These are phyloP conservation scores for Thera obeliscata DNA, from an alignment of 2,888 invertebrate species.

Conservation along the genomic window DNA sequence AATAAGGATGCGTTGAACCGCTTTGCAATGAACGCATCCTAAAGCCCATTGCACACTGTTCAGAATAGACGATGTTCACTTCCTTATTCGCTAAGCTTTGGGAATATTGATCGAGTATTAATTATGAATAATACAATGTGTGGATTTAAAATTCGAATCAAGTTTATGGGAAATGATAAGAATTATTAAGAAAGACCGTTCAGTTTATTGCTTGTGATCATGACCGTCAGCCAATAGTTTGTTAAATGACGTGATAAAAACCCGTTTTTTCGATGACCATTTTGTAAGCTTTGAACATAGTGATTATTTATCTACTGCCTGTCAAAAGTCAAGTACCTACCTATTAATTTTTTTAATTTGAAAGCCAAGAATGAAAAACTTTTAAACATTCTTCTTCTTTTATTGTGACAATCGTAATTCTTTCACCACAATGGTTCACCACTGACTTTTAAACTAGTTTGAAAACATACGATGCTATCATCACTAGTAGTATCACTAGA, in stretches of 20 bases:
- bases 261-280: too few species aligned
- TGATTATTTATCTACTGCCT: too few species aligned
- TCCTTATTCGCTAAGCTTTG: conserved; percentile 32
- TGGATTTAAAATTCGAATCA: conserved; percentile 20
- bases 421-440: too few species aligned
- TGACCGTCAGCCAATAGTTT: neutral
- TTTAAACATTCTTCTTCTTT: too few species aligned
- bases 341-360: too few species aligned
- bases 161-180: conserved; percentile 8
- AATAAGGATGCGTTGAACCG: neutral
- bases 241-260: too few species aligned
- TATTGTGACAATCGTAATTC: too few species aligned
- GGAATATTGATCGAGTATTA: conserved; percentile 31
- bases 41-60: conserved; percentile 21
- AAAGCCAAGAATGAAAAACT: too few species aligned
- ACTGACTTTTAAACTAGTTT: too few species aligned
- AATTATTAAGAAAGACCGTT: neutral
- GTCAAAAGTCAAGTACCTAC: too few species aligned
- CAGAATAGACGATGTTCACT: conserved; percentile 31
- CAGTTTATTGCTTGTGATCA: neutral
- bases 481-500: neutral
- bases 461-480: neutral
- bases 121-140: conserved; percentile 28
- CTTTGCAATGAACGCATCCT: conserved; percentile 9
- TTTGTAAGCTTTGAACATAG: too few species aligned